phyloP scores from a whole-genome alignment of 1,140 invertebrate genomes.

The Paraescarpia echinospica region DNA sequence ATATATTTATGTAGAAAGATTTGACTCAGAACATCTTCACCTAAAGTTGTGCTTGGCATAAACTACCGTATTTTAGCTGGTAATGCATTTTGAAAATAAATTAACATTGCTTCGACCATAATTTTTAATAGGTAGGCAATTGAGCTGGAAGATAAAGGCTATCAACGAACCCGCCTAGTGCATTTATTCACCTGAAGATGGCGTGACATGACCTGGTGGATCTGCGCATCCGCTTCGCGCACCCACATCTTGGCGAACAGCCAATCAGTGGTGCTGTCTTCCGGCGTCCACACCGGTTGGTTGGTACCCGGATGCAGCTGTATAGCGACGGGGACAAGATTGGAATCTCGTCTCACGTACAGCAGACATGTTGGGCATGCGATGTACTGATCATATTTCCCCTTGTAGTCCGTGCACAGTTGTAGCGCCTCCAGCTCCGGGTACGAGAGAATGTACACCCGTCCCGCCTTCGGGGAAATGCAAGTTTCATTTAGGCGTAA shows the following conservation, averaged over 20 bases:
- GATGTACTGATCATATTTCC: slow-evolving; percentile 17
- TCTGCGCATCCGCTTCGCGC: slow-evolving; percentile 61
- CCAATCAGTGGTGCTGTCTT: slow-evolving; percentile 59
- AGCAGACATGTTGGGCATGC: slow-evolving; percentile 15
- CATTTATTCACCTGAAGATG: slow-evolving; percentile 14
- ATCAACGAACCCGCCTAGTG: too few species aligned
- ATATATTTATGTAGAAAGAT: too few species aligned
- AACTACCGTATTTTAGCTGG: too few species aligned
- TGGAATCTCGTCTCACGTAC: slow-evolving; percentile 8
- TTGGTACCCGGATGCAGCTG: not conserved
- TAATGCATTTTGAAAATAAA: too few species aligned
- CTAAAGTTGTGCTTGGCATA: too few species aligned
- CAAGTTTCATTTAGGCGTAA: too few species aligned
- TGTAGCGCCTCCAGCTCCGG: not conserved
- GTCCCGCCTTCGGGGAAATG: not conserved
- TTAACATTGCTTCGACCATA: too few species aligned
- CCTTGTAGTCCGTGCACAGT: slow-evolving; percentile 10
- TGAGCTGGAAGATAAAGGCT: too few species aligned
- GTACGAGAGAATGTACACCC: not conserved
- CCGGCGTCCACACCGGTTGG: slow-evolving; percentile 37
- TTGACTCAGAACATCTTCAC: too few species aligned
- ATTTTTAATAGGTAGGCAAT: too few species aligned
- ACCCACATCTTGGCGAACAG: slow-evolving; percentile 63
- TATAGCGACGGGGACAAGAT: slow-evolving; percentile 16
- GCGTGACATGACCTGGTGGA: slow-evolving; percentile 61